These are phyloP conservation scores for Fukomys damarensis DNA, from an alignment of 2,113 vertebrate species.

Conservation along the genomic window DNA sequence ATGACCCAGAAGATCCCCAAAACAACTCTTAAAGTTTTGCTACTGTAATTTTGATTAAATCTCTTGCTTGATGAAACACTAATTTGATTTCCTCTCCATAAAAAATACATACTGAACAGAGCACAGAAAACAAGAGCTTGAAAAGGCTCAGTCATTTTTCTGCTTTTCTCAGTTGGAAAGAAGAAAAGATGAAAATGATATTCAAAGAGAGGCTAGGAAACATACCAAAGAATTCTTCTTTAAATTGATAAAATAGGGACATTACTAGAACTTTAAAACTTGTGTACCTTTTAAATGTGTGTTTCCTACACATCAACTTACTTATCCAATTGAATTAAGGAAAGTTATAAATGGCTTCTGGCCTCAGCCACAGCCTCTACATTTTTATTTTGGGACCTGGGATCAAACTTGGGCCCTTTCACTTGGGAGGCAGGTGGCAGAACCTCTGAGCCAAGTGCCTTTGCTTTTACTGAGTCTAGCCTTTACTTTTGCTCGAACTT, in stretches of 20 bases:
- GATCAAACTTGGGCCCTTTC: no score
- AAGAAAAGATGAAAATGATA: conserved; percentile 12
- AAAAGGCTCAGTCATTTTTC: not conserved
- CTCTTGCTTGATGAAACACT: conserved; percentile 55
- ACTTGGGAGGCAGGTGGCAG: no score
- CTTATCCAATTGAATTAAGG: not conserved
- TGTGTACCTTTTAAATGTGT: not conserved
- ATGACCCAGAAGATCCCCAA: not conserved
- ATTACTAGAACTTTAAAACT: not conserved
- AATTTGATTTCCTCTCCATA: conserved; percentile 24
- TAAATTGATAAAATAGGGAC: not conserved
- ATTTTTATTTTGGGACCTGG: no score
- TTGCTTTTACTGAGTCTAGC: no score
- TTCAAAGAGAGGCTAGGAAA: conserved; percentile 1
- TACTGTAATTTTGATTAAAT: conserved; percentile 52
- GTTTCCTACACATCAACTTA: not conserved
- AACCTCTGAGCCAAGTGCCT: no score
- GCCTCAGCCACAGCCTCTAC: not conserved
- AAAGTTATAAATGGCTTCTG: not conserved
- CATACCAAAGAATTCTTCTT: not conserved
- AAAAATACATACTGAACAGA: conserved; percentile 31
- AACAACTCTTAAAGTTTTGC: conserved; percentile 35
- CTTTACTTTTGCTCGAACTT: not conserved
- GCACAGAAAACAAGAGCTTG: conserved; percentile 33
- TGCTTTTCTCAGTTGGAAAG: not conserved